Conservation (phyloP, 2,888 invertebrate genomes). For the Mythimna loreyi region DNA sequence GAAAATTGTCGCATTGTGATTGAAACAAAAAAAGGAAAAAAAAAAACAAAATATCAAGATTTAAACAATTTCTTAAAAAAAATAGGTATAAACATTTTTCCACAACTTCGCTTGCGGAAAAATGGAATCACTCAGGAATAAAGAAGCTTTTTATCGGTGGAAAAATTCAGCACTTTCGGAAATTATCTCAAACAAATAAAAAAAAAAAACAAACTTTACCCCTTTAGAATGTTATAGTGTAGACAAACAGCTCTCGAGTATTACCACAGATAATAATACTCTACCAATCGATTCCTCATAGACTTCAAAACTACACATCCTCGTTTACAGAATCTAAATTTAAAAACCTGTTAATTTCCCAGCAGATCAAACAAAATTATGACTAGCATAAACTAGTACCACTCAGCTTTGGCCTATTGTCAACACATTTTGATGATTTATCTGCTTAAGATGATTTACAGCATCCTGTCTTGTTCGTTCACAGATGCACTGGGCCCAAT, state of each 20-base stretch:
- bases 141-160: too few relatives aligned
- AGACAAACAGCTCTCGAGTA: too few relatives aligned
- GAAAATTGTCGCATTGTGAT: not conserved
- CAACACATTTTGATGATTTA: slow-evolving; percentile 53
- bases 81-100: too few relatives aligned
- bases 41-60: too few relatives aligned
- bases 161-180: too few relatives aligned
- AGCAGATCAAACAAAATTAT: slow-evolving; percentile 36
- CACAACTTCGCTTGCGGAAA: too few relatives aligned
- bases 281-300: slow-evolving; percentile 8
- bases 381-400: slow-evolving; percentile 26
- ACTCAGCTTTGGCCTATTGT: slow-evolving; percentile 39
- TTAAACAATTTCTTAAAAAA: too few relatives aligned
- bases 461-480: slow-evolving; percentile 18
- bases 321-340: slow-evolving; percentile 22
- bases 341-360: slow-evolving; percentile 14
- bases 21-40: not conserved
- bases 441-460: slow-evolving; percentile 34
- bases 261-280: not conserved
- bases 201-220: too few relatives aligned
- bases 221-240: too few relatives aligned
- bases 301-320: not conserved
- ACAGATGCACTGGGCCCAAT: slow-evolving; percentile 73
- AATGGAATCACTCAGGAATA: too few relatives aligned
- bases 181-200: too few relatives aligned